phyloP scores from a whole-genome alignment of 2,113 vertebrate species.

The Silurus meridionalis region DNA sequence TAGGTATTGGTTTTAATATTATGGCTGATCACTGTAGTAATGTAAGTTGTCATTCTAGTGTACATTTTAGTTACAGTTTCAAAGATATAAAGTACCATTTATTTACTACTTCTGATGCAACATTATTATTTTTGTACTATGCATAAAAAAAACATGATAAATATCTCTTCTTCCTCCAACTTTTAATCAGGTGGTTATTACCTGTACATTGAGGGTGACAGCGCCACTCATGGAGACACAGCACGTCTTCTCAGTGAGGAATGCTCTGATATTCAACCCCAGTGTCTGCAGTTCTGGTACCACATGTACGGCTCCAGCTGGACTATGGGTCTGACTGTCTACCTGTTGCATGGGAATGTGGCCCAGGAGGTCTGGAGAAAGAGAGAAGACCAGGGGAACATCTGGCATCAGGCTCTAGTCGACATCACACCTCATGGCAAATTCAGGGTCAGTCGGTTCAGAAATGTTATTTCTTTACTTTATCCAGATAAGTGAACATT shows the following conservation, averaged over 20 bases:
- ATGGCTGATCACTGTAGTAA: too few relatives aligned
- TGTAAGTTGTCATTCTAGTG: neutral
- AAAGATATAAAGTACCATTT: neutral
- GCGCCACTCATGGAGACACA: conserved; percentile 55
- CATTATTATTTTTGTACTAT: neutral
- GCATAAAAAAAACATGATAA: neutral
- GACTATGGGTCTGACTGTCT: conserved; percentile 72
- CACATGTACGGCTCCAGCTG: conserved; percentile 75
- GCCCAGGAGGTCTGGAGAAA: conserved; percentile 48
- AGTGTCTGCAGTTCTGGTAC: conserved; percentile 85
- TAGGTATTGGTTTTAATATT: too few relatives aligned
- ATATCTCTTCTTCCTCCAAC: neutral
- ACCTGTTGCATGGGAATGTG: conserved; percentile 58
- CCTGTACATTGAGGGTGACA: conserved; percentile 73
- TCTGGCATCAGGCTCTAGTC: conserved; percentile 69
- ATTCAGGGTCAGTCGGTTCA: conserved; percentile 51
- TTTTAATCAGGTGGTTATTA: conserved; percentile 70
- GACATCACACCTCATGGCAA: conserved; percentile 58
- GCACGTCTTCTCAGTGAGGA: conserved; percentile 71
- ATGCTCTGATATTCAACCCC: conserved; percentile 65
- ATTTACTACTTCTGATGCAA: neutral
- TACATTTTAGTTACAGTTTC: neutral
- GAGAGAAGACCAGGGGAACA: conserved; percentile 68
- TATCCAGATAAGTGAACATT: neutral
- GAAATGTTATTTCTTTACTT: neutral